These are phyloP conservation scores for Taphrorychus bicolor DNA, from an alignment of 2,888 invertebrate genomes.

Conservation along the genomic window DNA sequence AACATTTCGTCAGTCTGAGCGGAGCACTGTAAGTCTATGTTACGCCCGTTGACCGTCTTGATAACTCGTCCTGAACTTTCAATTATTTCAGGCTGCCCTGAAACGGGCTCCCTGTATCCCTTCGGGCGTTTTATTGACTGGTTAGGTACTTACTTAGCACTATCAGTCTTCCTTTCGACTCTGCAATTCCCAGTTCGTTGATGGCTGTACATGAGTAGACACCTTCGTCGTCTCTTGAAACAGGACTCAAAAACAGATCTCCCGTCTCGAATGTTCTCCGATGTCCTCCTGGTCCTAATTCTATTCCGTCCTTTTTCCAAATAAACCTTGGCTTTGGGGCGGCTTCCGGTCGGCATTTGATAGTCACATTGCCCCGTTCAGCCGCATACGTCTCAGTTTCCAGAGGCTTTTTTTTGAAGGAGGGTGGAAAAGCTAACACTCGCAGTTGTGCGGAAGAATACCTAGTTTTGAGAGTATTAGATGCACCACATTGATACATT, in stretches of 20 bases:
- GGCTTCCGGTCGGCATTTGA: constrained; percentile 92
- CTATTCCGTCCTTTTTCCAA: constrained; percentile 89
- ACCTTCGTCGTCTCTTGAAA: constrained; percentile 87
- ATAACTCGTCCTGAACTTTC: constrained; percentile 24
- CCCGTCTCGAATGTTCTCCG: constrained; percentile 84
- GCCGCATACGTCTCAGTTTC: constrained; percentile 92
- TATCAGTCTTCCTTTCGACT: constrained; percentile 81
- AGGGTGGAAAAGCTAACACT: constrained; percentile 81
- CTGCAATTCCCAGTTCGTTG: constrained; percentile 87
- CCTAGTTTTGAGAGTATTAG: constrained; percentile 83
- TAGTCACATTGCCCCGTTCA: constrained; percentile 88
- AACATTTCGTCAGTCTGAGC: constrained; percentile 85
- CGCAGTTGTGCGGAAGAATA: constrained; percentile 90
- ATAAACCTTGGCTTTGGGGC: constrained; percentile 87
- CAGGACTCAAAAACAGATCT: constrained; percentile 83
- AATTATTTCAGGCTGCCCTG: constrained; percentile 33
- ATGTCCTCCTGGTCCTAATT: constrained; percentile 81
- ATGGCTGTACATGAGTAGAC: constrained; percentile 85
- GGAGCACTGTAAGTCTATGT: constrained; percentile 80
- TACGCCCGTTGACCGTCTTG: constrained; percentile 59
- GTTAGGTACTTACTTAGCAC: constrained; percentile 72
- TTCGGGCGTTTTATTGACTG: neutral
- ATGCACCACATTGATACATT: constrained; percentile 94
- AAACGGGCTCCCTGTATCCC: neutral
- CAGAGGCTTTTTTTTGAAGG: constrained; percentile 88